Conservation (phyloP, 2,888 invertebrate genomes). For the Apoda limacodes region DNA sequence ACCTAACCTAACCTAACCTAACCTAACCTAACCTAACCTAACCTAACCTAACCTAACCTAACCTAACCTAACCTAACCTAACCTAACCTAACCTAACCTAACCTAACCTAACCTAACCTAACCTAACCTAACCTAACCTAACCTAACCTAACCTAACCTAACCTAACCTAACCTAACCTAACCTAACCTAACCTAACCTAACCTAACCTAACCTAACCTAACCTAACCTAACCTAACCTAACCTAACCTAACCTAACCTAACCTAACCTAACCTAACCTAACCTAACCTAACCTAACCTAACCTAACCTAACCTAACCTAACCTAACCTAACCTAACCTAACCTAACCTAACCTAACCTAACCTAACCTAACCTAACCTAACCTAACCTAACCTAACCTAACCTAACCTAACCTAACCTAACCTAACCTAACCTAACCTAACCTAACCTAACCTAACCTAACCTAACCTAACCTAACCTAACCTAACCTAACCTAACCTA, state of each 20-base stretch:
- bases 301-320: slow-evolving; percentile 6
- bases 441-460: slow-evolving; percentile 11
- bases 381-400: slow-evolving; percentile 20
- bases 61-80: too few species aligned
- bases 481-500: slow-evolving; percentile 13
- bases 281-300: slow-evolving; percentile 5
- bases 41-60: slow-evolving; percentile 15
- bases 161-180: slow-evolving; percentile 14
- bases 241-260: slow-evolving; percentile 4
- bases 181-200: slow-evolving; percentile 14
- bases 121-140: slow-evolving; percentile 15
- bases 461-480: slow-evolving; percentile 10
- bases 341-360: slow-evolving; percentile 20
- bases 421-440: slow-evolving; percentile 18
- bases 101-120: too few species aligned
- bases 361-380: slow-evolving; percentile 19
- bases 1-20: slow-evolving; percentile 16
- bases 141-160: slow-evolving; percentile 15
- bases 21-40: slow-evolving; percentile 15
- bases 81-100: too few species aligned
- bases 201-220: slow-evolving; percentile 11
- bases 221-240: slow-evolving; percentile 4
- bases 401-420: slow-evolving; percentile 19
- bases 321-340: slow-evolving; percentile 12
- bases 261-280: slow-evolving; percentile 1